Evolutionary conservation across 2,113 vertebrate species (phyloP), one percentile per base, ranked within the genome.

Genomic region (Hemiscyllium ocellatum): DNA sequence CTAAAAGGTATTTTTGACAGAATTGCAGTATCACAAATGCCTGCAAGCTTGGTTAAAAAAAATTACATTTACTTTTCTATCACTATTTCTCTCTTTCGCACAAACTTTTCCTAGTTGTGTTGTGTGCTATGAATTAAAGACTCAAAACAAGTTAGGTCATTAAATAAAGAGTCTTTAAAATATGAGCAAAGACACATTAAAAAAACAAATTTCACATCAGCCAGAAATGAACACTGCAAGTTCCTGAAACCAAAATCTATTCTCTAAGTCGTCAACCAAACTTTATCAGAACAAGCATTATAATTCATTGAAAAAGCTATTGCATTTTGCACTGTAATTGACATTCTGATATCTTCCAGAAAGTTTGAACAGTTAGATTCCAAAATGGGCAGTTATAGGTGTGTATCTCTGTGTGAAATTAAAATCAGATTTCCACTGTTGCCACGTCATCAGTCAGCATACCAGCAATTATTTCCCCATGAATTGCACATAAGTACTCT

Each of bases 401-500:
- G 68, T 29, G 29, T 29, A 72, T 50, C 4, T 19, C 68, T 95
- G 94, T 95, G 42, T 95, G 68, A 95, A 72, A 72, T 95, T 20
- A 95, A 95, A 95, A 72, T 95, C 94, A 95, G 69, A 72, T 95
- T 95, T 95, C 68, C 42, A 95, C 91, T 70, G 56, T 52, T 72
- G 94, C 94, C 94, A 95, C 94, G 94, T 95, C 68, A 95, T 70
- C 94, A 72, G 89, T 33, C 89, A 66, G 89, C 89, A 93, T 93
- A 93, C 61, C 61, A 72, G 37, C 42, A 95, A 95, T 95, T 95
- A 95, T 72, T 95, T 95, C 94, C 94, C 94, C 94, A 72, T 95
- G 94, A 95, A 68, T 72, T 95, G 94, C 69, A 94, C 42, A 50
- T 47, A 94, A 70, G 65, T 70, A 70, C 66, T 94, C 93, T 72